Evolutionary conservation across 2,797 vertebrate genomes (phyloP).

Genomic region (Pseudomugil gertrudae): DNA sequence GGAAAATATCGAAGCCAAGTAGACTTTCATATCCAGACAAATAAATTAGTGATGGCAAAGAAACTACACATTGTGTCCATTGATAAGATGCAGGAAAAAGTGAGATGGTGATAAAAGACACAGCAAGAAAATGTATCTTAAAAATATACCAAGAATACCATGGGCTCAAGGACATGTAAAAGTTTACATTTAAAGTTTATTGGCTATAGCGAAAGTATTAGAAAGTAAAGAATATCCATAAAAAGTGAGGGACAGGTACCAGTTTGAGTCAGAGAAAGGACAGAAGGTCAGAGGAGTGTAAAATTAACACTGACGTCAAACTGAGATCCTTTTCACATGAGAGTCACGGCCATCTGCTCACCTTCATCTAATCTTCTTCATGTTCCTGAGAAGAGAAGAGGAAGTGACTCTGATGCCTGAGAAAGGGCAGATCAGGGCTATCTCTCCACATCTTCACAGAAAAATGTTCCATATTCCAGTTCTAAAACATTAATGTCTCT

Average conservation of each 20-base stretch:
- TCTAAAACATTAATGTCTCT: no score
- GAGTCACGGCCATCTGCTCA: slow-evolving; percentile 42
- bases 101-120: no score
- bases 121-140: no score
- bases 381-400: slow-evolving; percentile 1
- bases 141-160: no score
- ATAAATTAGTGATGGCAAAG: no score
- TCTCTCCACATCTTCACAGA: not conserved
- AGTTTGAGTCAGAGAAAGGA: not conserved
- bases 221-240: not conserved
- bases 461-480: not conserved
- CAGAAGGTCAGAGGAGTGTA: slow-evolving; percentile 8
- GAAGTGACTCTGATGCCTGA: not conserved
- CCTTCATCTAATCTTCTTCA: slow-evolving; percentile 18
- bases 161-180: not conserved
- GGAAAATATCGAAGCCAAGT: no score
- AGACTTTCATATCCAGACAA: no score
- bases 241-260: not conserved
- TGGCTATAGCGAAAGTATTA: not conserved
- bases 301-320: slow-evolving; percentile 11
- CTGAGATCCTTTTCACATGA: slow-evolving; percentile 30
- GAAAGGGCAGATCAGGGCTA: not conserved
- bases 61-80: no score
- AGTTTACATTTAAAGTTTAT: not conserved
- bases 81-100: no score